Conservation (phyloP, 2,888 invertebrate species). For the Cecidostiba fungosa region DNA sequence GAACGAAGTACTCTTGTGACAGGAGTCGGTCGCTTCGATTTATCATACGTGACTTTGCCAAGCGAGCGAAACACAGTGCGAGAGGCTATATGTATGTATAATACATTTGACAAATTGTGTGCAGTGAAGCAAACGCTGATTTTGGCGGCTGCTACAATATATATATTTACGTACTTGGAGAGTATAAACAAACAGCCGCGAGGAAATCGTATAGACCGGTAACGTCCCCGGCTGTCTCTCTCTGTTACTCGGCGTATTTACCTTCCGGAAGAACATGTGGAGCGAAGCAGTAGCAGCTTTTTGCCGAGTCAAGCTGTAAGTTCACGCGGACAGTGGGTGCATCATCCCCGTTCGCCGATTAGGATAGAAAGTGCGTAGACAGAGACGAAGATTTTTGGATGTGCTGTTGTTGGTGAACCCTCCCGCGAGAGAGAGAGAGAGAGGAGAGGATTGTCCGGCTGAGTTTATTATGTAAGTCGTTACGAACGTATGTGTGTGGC, state of each 20-base stretch:
- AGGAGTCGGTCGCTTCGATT: too few species aligned
- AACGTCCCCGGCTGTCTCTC: neutral
- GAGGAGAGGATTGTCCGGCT: conserved; percentile 15
- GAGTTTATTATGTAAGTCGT: conserved; percentile 35
- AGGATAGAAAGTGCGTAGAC: neutral
- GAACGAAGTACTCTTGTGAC: too few species aligned
- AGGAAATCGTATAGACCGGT: neutral
- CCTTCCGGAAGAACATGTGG: conserved; percentile 27
- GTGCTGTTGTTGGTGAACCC: neutral
- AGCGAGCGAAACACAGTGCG: too few species aligned
- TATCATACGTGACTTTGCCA: too few species aligned
- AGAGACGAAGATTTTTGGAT: neutral
- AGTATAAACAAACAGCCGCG: neutral
- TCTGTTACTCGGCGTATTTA: neutral
- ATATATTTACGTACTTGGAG: neutral
- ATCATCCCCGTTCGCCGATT: neutral
- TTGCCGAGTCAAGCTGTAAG: neutral
- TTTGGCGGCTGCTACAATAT: neutral
- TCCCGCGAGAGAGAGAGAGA: conserved; percentile 5
- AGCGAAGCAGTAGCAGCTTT: conserved; percentile 15
- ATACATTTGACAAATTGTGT: neutral
- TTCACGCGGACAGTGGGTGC: neutral
- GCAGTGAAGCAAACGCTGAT: neutral
- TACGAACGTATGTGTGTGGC: neutral
- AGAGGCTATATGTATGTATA: neutral